Evolutionary conservation across 2,888 invertebrate genomes (phyloP), one percentile per base, ranked within the genome.

Genomic region (Pristionchus japonicus): DNA sequence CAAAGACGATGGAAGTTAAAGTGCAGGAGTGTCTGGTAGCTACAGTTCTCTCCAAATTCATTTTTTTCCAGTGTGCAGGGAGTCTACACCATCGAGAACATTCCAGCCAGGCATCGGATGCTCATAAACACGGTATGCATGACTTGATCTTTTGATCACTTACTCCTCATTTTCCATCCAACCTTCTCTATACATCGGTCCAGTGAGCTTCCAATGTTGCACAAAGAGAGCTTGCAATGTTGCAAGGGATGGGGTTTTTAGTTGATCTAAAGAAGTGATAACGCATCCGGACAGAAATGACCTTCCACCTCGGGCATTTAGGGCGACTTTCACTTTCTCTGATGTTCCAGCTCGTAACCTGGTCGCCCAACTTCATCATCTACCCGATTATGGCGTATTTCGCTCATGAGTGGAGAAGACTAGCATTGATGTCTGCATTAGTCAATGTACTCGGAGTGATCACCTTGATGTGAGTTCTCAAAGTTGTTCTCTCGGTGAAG

Each of bases 331-430:
- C 7, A 27, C 37, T 37, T 17, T 2, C 31, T 43, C 23, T 43
- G n/a, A 40, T 23, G 7, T 23, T 74, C 0, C 40, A 77, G 77
- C 40, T 85, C 13, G 61, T 85, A 0, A 85, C 85, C 9, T 83
- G 85, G 85, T 93, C 93, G 15, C 93, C 93, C 23, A 93, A 93
- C 82, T 92, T 92, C 89, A 91, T 93, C 40, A 85, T 92, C n/a
- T 91, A 91, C 82, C 90, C 93, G 9, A 88, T 89, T 13, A 88
- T 93, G 40, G 92, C 93, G 1, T 92, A 88, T 77, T 87, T 82
- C 6, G 52, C 34, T 11, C 27, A 77, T 61, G 87, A 87, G 57
- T 89, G 89, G 89, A 17, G 70, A 37, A 15, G 27, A 43, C 85
- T 85, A n/a, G 85, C 61, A 4, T 17, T 23, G 0, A n/a, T 64